These are phyloP conservation scores for Sapayoa aenigma DNA, from an alignment of 2,113 vertebrate species.

Conservation along the genomic window DNA sequence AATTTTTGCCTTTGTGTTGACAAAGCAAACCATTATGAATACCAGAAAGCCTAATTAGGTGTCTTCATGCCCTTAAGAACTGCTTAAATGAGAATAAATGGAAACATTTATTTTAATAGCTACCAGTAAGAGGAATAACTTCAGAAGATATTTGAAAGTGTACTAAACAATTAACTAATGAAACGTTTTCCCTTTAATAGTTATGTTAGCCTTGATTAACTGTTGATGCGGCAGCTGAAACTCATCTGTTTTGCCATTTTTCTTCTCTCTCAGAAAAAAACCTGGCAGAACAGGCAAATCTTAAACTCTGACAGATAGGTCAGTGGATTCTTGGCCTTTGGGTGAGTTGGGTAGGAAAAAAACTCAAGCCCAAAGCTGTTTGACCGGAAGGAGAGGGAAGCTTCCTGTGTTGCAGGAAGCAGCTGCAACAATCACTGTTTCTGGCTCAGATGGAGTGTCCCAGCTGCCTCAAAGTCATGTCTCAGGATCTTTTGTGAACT, in stretches of 20 bases:
- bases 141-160: neutral
- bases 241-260: neutral
- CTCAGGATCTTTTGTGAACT: neutral
- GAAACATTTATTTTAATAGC: neutral
- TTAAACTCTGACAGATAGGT: neutral
- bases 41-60: neutral
- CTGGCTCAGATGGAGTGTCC: neutral
- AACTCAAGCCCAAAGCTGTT: neutral
- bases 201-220: neutral
- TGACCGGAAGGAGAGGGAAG: neutral
- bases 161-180: neutral
- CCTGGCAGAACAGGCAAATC: neutral
- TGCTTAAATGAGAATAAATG: neutral
- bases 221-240: neutral
- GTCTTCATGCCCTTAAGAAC: neutral
- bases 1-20: neutral
- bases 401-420: neutral
- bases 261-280: neutral
- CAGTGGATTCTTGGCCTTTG: neutral
- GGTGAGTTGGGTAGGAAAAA: neutral
- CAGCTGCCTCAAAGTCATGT: accelerated
- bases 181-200: neutral
- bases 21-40: neutral
- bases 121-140: neutral
- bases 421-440: neutral